phyloP scores from a whole-genome alignment of 2,113 vertebrate genomes.

The Limnothrissa miodon region DNA sequence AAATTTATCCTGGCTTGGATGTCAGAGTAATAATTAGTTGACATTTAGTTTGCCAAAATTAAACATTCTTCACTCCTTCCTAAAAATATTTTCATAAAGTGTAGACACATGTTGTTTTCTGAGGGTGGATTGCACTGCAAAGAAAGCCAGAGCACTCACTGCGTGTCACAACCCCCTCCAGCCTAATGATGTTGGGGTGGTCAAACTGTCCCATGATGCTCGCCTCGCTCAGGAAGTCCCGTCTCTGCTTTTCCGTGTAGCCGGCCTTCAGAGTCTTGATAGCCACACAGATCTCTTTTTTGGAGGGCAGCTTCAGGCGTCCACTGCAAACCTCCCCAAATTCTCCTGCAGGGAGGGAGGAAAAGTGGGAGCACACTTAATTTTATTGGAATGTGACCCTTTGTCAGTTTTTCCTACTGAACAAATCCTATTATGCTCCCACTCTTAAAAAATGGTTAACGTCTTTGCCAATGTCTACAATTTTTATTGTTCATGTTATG shows the following conservation, averaged over 20 bases:
- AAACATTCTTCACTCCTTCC: not conserved
- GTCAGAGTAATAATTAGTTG: not conserved
- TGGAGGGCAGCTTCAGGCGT: conserved; percentile 88
- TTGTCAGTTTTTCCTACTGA: conserved; percentile 13
- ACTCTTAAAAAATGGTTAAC: not conserved
- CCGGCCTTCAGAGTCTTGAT: conserved; percentile 97
- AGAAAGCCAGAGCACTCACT: conserved; percentile 74
- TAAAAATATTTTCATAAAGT: not conserved
- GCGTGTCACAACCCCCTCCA: conserved; percentile 96
- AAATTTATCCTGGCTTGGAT: not conserved
- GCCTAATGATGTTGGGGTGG: conserved; percentile 94
- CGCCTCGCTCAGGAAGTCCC: conserved; percentile 93
- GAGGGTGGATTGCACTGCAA: not conserved
- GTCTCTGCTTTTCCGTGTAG: conserved; percentile 94
- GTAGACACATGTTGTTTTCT: not conserved
- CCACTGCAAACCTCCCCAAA: conserved; percentile 98
- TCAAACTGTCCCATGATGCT: conserved; percentile 99
- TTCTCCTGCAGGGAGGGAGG: conserved; percentile 75
- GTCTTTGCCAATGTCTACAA: conserved; percentile 9
- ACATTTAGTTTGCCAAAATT: not conserved
- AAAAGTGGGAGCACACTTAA: conserved; percentile 17
- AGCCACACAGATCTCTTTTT: conserved; percentile 97
- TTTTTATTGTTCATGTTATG: conserved; percentile 10
- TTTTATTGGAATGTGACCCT: conserved; percentile 10
- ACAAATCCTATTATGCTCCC: conserved; percentile 13